A percentile compares a stretch with the other conserved stretches of the same genome.
phyloP scores from a whole-genome alignment of 2,888 invertebrate genomes.

The Epistrophella euchroma region DNA sequence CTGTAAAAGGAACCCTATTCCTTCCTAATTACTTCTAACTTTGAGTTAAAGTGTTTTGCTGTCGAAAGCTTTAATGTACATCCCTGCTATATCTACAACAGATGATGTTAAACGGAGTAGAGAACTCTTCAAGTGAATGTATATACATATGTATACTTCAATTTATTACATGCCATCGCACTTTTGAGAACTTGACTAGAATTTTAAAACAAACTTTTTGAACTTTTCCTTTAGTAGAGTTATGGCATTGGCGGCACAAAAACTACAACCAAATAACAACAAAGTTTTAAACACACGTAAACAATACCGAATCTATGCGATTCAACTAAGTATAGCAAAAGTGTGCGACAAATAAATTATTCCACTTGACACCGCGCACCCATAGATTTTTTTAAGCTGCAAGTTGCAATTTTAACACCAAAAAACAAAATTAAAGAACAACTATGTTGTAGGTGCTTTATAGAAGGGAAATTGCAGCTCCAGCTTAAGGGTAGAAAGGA shows the following conservation, averaged over 20 bases:
- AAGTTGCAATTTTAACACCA: background rate
- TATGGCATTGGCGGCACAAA: constrained; percentile 2
- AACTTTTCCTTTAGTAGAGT: constrained; percentile 9
- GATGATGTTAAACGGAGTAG: background rate
- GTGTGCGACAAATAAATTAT: constrained; percentile 59
- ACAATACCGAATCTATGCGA: constrained; percentile 53
- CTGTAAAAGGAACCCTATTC: constrained; percentile 28
- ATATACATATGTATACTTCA: background rate
- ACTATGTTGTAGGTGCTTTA: background rate
- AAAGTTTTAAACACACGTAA: constrained; percentile 26
- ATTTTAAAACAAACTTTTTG: constrained; percentile 18
- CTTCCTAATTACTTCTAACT: constrained; percentile 64
- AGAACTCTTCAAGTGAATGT: constrained; percentile 7
- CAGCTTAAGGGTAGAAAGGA: background rate
- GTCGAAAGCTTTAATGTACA: constrained; percentile 34
- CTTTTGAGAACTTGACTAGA: constrained; percentile 12
- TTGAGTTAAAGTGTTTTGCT: constrained; percentile 57
- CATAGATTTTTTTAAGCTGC: constrained; percentile 18
- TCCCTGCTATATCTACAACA: background rate
- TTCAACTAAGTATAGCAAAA: constrained; percentile 30
- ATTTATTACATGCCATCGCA: constrained; percentile 40
- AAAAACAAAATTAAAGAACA: background rate
- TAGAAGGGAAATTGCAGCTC: background rate
- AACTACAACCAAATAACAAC: background rate
- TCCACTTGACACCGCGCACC: constrained; percentile 57